Conservation (phyloP, 2,888 invertebrate species). For the Metallyticus violacea region DNA sequence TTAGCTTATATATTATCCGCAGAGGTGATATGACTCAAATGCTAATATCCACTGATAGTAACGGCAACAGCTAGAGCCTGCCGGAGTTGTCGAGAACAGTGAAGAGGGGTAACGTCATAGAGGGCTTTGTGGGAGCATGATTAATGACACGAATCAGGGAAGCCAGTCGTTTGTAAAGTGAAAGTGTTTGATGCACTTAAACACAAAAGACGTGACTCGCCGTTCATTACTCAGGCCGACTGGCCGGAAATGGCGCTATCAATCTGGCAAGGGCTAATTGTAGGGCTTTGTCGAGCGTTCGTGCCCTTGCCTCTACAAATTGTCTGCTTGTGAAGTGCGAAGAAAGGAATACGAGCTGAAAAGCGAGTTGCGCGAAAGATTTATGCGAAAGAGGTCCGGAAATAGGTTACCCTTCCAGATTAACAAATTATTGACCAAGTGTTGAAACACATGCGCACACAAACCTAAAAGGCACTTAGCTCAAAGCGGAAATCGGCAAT, state of each 20-base stretch:
- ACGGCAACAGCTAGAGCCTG: background rate
- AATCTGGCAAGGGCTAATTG: conserved; percentile 45
- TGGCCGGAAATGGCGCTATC: conserved; percentile 37
- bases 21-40: background rate
- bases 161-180: background rate
- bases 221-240: no score
- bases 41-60: background rate
- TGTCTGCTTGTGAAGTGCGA: background rate
- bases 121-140: conserved; percentile 3
- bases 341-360: background rate
- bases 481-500: background rate
- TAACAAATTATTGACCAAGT: background rate
- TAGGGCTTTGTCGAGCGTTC: conserved; percentile 33
- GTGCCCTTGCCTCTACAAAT: background rate
- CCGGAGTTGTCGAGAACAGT: background rate
- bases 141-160: background rate
- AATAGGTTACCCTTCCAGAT: background rate
- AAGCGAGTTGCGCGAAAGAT: background rate
- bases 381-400: background rate
- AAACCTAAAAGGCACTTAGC: background rate
- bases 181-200: conserved; percentile 12
- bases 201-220: background rate
- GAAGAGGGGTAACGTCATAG: background rate
- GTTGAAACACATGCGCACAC: background rate
- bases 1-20: no score